Conservation (phyloP, 2,888 invertebrate genomes). For the Palloptera scutellata region DNA sequence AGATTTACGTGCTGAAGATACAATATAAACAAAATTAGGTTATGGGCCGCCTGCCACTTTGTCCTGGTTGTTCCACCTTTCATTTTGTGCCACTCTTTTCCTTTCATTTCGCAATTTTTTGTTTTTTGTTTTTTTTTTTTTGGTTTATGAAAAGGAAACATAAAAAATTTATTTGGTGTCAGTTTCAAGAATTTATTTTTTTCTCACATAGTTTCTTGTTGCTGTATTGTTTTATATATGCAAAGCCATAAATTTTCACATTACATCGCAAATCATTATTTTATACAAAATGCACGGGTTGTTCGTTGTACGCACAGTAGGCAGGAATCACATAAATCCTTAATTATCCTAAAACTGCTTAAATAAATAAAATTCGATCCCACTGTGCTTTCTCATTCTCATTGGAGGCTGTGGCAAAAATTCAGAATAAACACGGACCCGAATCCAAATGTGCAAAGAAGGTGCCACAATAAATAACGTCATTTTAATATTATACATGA, state of each 20-base stretch:
- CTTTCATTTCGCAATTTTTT: not conserved
- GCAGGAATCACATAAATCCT: too few relatives aligned
- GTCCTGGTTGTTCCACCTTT: not conserved
- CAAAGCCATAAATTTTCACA: conserved; percentile 40
- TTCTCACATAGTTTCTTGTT: too few relatives aligned
- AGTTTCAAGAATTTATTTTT: conserved; percentile 19
- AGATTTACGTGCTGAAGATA: conserved; percentile 46
- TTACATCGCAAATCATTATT: conserved; percentile 45
- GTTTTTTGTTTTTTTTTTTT: not conserved
- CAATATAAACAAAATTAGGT: conserved; percentile 44
- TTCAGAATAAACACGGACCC: too few relatives aligned
- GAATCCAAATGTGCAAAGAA: conserved; percentile 27
- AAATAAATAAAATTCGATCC: not conserved
- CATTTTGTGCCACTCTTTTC: not conserved
- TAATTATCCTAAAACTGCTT: too few relatives aligned
- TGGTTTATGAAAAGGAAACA: not conserved
- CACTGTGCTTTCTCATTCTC: conserved; percentile 2
- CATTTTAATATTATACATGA: conserved; percentile 46
- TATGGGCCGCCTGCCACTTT: conserved; percentile 17
- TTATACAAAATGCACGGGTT: conserved; percentile 26
- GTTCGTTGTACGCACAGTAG: not conserved
- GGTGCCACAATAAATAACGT: conserved; percentile 50
- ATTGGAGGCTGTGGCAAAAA: not conserved
- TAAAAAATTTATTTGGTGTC: conserved; percentile 26
- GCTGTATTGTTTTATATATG: too few relatives aligned